These are phyloP conservation scores for Phalacrocorax pelagicus DNA, from an alignment of 2,113 vertebrate genomes.

Conservation along the genomic window DNA sequence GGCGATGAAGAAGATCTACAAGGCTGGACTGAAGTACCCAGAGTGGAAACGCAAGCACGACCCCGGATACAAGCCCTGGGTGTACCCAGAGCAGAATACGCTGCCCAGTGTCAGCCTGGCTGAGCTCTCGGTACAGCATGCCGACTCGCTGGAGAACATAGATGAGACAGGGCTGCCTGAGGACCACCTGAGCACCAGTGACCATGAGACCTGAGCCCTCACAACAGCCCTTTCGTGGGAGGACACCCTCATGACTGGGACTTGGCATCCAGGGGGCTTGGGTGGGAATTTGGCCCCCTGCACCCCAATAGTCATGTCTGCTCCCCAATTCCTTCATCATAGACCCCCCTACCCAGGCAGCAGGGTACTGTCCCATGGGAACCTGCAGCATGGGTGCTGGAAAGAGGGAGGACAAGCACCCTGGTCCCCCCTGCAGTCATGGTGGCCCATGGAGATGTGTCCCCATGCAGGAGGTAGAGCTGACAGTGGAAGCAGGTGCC, in stretches of 20 bases:
- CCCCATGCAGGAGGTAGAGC: accelerated
- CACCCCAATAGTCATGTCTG: neutral
- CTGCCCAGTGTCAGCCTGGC: slow-evolving; percentile 74
- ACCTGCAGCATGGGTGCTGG: neutral
- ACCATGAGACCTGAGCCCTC: slow-evolving; percentile 72
- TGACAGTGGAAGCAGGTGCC: neutral
- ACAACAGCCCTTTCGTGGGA: accelerated
- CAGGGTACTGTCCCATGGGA: neutral
- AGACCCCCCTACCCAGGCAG: neutral
- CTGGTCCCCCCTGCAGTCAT: neutral
- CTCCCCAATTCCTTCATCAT: neutral
- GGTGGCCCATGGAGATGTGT: neutral
- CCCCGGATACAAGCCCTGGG: slow-evolving; percentile 81
- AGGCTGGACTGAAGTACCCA: slow-evolving; percentile 84
- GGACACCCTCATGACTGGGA: accelerated
- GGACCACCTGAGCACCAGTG: slow-evolving; percentile 74
- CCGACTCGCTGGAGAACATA: slow-evolving; percentile 82
- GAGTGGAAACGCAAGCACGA: slow-evolving; percentile 85
- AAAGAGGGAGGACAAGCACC: neutral
- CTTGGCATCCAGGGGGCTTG: neutral
- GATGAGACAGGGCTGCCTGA: slow-evolving; percentile 80
- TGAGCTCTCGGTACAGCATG: slow-evolving; percentile 76
- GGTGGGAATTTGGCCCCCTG: neutral
- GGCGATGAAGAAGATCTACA: slow-evolving; percentile 89
- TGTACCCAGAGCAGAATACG: slow-evolving; percentile 81